Percentiles rank a stretch among this genome's conserved stretches.
These are phyloP conservation scores for Hypsopygia costalis DNA, from an alignment of 2,888 invertebrate genomes.

Conservation along the genomic window DNA sequence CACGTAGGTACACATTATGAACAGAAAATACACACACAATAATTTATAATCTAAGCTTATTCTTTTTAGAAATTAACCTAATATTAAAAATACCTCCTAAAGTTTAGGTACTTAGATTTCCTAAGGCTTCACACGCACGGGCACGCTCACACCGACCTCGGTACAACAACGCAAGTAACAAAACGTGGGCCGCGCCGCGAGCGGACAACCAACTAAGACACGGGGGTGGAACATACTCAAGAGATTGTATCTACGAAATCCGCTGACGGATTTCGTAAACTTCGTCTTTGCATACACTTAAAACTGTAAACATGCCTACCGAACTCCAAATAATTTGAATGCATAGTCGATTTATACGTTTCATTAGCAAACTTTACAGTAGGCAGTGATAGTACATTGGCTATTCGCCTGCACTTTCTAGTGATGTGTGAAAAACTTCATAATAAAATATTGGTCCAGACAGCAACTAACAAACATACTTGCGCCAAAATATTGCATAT, in stretches of 20 bases:
- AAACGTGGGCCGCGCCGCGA: conserved; percentile 37
- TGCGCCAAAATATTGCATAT: conserved; percentile 29
- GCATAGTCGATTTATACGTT: conserved; percentile 38
- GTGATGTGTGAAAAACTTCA: conserved; percentile 21
- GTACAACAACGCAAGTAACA: conserved; percentile 53
- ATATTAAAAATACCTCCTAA: conserved; percentile 62
- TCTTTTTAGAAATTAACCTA: conserved; percentile 67
- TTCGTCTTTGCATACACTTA: no score
- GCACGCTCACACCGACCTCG: conserved; percentile 42
- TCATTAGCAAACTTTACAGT: conserved; percentile 27
- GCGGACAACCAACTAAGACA: conserved; percentile 31
- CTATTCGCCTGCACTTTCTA: conserved; percentile 35
- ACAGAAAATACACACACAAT: conserved; percentile 78
- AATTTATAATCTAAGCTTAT: conserved; percentile 73
- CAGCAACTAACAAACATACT: conserved; percentile 25
- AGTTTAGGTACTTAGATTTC: conserved; percentile 63
- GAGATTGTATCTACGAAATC: conserved; percentile 5
- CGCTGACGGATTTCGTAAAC: no score
- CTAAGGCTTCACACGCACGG: conserved; percentile 61
- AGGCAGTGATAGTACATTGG: conserved; percentile 45
- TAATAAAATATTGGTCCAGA: conserved; percentile 62
- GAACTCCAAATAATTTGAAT: conserved; percentile 13
- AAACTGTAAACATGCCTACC: no score
- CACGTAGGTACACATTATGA: conserved; percentile 52
- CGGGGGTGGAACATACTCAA: conserved; percentile 32